Base-by-base conservation (phyloP, 2,113 vertebrate genomes). In the Spea multiplicata region DNA sequence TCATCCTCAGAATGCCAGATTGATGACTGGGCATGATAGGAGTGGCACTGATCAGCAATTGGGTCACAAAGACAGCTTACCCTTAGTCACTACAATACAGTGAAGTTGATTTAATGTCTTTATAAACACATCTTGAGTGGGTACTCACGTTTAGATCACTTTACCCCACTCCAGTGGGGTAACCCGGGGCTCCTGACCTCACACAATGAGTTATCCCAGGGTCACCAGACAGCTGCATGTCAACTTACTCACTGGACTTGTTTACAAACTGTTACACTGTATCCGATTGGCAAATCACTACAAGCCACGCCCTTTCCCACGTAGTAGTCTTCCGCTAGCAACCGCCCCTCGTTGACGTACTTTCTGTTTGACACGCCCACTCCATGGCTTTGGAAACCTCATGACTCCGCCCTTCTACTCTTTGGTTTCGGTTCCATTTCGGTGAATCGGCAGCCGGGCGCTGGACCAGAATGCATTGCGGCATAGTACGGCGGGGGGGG, bases 261-360 rank as follows among this genome's bases (percentile, higher is more conserved):
- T 78, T 78, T 78, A 78, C 76, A 78, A 78, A 78, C 69, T 78
- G 4, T 44, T 78, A 62, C 59, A 6, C 14, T 55, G 17, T 16
- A 9, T 65, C 59, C 69, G 59, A 72, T 78, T 78, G 76, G 76
- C 76, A 71, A 68, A 78, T 46, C n/a, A 13, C 0, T 16, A 9
- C 48, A 50, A 50, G 68, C 59, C 52, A 68, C 59, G 59, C 76
- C 65, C 59, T 2, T 16, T 9, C 10, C 50, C 66, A 77, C 59
- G 66, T 48, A 13, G 10, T 13, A 13, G 10, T 52, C 6, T 7
- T 10, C 50, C 50, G 50, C 50, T 52, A 7, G 50, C 9, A 6
- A 6, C 50, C 50, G 55, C 12, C 55, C 55, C 55, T 9, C 10
- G 10, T 59, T 10, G 30, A 30, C 30, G 30, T 30, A 30, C 30